Evolutionary conservation across 1,140 invertebrate species (phyloP).

Genomic region (Bombus sylvicola): DNA sequence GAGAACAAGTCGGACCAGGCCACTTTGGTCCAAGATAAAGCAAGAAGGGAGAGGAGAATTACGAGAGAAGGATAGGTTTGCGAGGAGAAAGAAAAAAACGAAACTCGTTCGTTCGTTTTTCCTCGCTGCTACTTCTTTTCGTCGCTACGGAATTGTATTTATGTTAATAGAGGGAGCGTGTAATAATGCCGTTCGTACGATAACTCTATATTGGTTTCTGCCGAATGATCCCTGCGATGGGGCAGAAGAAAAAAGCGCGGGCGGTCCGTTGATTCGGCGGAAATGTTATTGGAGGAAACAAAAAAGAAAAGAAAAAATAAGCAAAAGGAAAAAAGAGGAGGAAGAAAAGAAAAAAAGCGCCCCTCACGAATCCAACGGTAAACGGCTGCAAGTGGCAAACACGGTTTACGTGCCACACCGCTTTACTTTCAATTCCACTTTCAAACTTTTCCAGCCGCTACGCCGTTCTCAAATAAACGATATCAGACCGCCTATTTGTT

Average conservation of each 20-base stretch:
- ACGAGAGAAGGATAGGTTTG: conserved; percentile 27
- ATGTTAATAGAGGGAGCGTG: conserved; percentile 25
- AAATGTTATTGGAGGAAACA: conserved; percentile 42
- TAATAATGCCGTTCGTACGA: conserved; percentile 4
- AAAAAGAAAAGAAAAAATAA: background rate
- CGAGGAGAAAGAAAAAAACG: conserved; percentile 8
- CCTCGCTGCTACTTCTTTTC: background rate
- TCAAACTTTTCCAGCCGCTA: conserved; percentile 76
- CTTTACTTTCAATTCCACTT: conserved; percentile 80
- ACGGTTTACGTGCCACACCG: conserved; percentile 68
- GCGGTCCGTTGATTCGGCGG: conserved; percentile 5
- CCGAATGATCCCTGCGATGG: background rate
- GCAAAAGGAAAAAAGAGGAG: background rate
- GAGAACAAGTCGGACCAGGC: background rate
- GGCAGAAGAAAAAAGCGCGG: background rate
- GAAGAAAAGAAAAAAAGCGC: conserved; percentile 12
- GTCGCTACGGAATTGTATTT: conserved; percentile 29
- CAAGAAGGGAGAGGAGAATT: conserved; percentile 49
- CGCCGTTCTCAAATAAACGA: conserved; percentile 72
- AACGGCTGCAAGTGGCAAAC: conserved; percentile 66
- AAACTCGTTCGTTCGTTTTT: conserved; percentile 11
- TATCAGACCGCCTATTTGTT: conserved; percentile 78
- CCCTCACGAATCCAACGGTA: conserved; percentile 61
- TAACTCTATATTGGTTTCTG: conserved; percentile 8
- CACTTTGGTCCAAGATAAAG: conserved; percentile 69